A percentile compares a stretch with the other conserved stretches of the same genome.
Conservation (phyloP, 2,113 vertebrate species). For the Emydocephalus ijimae region DNA sequence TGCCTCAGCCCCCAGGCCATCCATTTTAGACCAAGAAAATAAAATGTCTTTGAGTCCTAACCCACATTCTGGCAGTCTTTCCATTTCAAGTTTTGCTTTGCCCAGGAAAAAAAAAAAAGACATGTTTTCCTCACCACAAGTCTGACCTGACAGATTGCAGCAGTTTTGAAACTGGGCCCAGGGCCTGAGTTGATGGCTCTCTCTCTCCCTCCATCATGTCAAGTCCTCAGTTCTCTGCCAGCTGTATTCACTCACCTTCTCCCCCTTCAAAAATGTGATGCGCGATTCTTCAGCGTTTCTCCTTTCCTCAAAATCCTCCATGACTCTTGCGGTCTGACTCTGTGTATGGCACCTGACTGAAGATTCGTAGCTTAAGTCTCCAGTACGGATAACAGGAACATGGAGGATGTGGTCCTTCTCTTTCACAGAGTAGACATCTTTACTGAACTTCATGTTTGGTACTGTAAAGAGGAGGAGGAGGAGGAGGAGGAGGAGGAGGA, state of each 20-base stretch:
- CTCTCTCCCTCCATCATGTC: background rate
- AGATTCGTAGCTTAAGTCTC: conserved; percentile 89
- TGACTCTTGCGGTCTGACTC: conserved; percentile 82
- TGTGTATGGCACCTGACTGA: conserved; percentile 90
- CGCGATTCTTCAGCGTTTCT: conserved; percentile 83
- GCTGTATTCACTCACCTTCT: conserved; percentile 75
- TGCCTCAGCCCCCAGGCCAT: background rate
- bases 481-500: background rate
- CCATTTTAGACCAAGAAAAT: background rate
- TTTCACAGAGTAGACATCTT: conserved; percentile 75
- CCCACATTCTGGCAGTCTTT: background rate
- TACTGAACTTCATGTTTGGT: conserved; percentile 96
- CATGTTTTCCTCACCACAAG: background rate
- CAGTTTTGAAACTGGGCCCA: background rate
- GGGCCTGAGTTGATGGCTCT: background rate
- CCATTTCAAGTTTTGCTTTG: background rate
- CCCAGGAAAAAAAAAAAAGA: too few species aligned
- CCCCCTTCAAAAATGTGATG: conserved; percentile 88
- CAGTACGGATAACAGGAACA: conserved; percentile 80
- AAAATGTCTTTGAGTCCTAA: background rate
- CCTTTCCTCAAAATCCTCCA: conserved; percentile 89
- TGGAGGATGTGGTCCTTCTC: conserved; percentile 83
- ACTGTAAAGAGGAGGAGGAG: conserved; percentile 68
- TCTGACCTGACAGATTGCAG: background rate
- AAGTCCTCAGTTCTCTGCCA: rapidly evolving